These are phyloP conservation scores for Psittacula derbiana DNA, from an alignment of 2,797 vertebrate species.

Conservation along the genomic window DNA sequence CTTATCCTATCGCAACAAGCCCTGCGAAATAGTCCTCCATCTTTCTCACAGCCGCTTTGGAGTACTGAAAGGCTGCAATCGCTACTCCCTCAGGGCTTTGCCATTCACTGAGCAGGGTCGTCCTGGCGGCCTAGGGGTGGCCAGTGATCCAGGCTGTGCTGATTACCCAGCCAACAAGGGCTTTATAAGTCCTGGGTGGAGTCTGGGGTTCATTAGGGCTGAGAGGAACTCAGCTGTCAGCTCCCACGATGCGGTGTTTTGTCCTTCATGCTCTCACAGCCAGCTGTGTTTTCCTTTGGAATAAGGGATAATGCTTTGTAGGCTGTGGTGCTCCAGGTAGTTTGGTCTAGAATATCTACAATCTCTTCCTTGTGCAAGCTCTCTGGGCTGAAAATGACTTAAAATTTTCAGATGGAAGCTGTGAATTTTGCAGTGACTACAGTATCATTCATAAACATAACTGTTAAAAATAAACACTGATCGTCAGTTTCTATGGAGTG, in stretches of 20 bases:
- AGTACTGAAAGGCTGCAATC: neutral
- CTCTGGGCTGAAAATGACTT: neutral
- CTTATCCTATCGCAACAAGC: neutral
- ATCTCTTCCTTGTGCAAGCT: fast-evolving
- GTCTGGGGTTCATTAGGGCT: fast-evolving
- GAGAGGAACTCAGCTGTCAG: fast-evolving
- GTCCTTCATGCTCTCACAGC: neutral
- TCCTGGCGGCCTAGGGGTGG: no score
- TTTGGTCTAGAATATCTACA: fast-evolving
- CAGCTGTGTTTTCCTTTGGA: neutral
- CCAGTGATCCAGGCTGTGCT: fast-evolving
- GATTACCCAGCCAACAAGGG: fast-evolving
- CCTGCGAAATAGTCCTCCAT: neutral
- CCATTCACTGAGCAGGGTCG: neutral
- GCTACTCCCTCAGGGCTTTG: neutral
- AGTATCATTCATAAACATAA: fast-evolving
- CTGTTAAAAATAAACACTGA: neutral
- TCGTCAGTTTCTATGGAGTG: fast-evolving
- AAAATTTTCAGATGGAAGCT: no score
- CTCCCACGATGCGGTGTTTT: fast-evolving
- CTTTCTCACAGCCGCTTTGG: neutral
- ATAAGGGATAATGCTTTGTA: no score
- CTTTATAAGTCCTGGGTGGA: neutral
- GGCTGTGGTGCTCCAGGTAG: fast-evolving
- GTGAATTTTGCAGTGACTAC: neutral